Evolutionary conservation across 2,797 vertebrate genomes (phyloP), one percentile per base, ranked within the genome.

Genomic region (Silurus aristotelis): DNA sequence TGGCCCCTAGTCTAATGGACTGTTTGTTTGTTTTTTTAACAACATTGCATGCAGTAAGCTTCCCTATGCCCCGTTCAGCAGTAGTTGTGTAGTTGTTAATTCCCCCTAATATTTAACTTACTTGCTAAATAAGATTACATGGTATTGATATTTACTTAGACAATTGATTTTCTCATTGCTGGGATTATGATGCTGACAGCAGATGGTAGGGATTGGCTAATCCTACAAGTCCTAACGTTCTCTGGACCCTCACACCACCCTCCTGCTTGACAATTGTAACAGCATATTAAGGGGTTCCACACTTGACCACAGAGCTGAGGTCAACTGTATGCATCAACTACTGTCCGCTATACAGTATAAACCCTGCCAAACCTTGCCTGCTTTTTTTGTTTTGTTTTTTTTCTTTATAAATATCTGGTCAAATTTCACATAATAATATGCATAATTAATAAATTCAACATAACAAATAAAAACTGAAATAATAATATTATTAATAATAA

Each of bases 201-300:
- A 97, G 96, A 96, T 97, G 96, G 96, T 89, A 89, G 93, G 92
- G 90, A 83, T 89, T 63, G 77, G 92, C 89, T 94, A 95, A 97
- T 96, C 96, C 93, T 90, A 84, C 86, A 82, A 92, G 90, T 90
- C 90, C 5, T 77, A 89, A 89, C 89, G 22, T 22, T 91, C 90
- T 22, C 64, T 79, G 71, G 64, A 77, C 80, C 82, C 70, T 60
- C 83, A 84, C 31, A 80, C 61, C 78, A 80, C 43, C 38, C 14
- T 52, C 61, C 58, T 80, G 61, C 43, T 80, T 43, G 31, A 90
- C 88, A 84, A 75, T 87, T 25, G 38, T 81, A 75, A 82, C 83
- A 85, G 89, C 89, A 85, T 72, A 86, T 60, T 19, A 63, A 71
- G 87, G 89, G 89, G 89, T 38, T 85, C 43, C 61, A 71, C 27